Conservation (phyloP, 1,140 invertebrate species). For the Pygmarrhopalites habei region DNA sequence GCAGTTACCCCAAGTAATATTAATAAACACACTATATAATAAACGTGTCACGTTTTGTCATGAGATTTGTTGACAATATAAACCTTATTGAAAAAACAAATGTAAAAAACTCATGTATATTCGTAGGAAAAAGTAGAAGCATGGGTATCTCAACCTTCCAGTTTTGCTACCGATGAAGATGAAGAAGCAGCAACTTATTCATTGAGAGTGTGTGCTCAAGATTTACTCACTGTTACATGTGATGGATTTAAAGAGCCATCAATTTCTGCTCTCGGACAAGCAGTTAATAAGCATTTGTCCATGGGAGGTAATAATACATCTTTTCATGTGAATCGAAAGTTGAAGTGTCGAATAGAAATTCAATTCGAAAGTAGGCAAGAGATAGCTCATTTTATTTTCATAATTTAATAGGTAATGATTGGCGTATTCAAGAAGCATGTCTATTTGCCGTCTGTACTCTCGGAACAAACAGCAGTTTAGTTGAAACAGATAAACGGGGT, state of each 20-base stretch:
- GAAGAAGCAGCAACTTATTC: constrained; percentile 61
- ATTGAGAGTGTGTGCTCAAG: constrained; percentile 66
- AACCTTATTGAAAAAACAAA: background rate
- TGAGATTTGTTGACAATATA: constrained; percentile 4
- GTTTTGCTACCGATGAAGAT: constrained; percentile 72
- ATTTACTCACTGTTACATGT: constrained; percentile 53
- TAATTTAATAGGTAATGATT: too few species aligned
- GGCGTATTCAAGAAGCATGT: constrained; percentile 69
- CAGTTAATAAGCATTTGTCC: constrained; percentile 53
- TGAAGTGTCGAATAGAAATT: too few species aligned
- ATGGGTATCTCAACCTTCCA: constrained; percentile 63
- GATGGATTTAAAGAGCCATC: constrained; percentile 57
- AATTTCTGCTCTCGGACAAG: constrained; percentile 54
- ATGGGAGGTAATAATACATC: too few species aligned
- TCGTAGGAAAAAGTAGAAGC: constrained; percentile 46
- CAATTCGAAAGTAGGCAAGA: too few species aligned
- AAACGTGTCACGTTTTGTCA: too few species aligned
- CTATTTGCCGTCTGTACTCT: constrained; percentile 51
- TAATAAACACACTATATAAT: background rate
- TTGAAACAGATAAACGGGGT: background rate
- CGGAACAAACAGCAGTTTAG: constrained; percentile 31
- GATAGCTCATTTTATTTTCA: too few species aligned
- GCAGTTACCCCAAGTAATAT: constrained; percentile 65
- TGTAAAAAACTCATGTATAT: background rate
- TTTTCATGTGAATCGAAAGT: too few species aligned